A percentile compares a stretch with the other conserved stretches of the same genome.
Evolutionary conservation across 2,888 invertebrate species (phyloP).

Genomic region (Endomychus coccineus): DNA sequence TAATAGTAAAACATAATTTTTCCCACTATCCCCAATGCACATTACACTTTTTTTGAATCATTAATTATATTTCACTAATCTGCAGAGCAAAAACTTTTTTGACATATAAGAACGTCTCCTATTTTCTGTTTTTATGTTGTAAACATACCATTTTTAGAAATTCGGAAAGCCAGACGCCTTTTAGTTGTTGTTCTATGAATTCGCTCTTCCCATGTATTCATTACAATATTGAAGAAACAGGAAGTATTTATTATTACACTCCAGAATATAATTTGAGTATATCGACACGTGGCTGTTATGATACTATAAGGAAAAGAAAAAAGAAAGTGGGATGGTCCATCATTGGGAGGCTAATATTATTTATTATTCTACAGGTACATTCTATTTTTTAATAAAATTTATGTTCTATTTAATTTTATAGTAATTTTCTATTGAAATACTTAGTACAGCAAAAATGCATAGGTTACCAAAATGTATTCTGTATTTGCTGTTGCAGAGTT

Average conservation of each 20-base stretch:
- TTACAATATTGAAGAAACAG: constrained; percentile 48
- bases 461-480: too few relatives aligned
- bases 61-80: too few relatives aligned
- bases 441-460: too few relatives aligned
- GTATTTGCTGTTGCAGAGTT: too few relatives aligned
- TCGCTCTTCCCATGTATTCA: constrained; percentile 53
- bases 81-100: too few relatives aligned
- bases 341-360: constrained; percentile 32
- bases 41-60: too few relatives aligned
- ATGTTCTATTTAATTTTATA: background rate
- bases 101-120: too few relatives aligned
- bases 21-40: too few relatives aligned
- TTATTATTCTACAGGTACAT: constrained; percentile 31
- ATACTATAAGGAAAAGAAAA: constrained; percentile 32
- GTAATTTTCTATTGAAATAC: too few relatives aligned
- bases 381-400: background rate
- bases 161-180: constrained; percentile 50
- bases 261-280: constrained; percentile 42
- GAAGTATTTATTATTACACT: constrained; percentile 50
- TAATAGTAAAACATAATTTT: too few relatives aligned
- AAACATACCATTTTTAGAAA: constrained; percentile 11
- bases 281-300: constrained; percentile 37
- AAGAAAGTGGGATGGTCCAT: constrained; percentile 34
- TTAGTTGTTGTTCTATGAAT: constrained; percentile 55
- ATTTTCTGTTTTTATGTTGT: too few relatives aligned